Base-by-base conservation (phyloP, 2,113 vertebrate genomes). In the Psilopsiagon aymara region DNA sequence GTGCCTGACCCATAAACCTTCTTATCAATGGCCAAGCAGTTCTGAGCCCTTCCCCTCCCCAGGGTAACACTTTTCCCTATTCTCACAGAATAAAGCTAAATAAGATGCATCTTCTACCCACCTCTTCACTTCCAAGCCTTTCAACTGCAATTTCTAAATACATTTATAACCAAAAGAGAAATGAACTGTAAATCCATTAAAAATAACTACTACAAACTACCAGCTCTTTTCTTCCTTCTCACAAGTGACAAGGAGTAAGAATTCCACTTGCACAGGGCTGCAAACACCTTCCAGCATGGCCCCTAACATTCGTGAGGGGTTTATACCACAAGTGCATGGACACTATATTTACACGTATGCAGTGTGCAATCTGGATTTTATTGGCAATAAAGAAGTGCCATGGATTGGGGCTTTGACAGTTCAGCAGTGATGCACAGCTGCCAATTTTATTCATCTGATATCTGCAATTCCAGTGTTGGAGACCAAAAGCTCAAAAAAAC, bases 331-430 rank as follows among this genome's bases (percentile, higher is more conserved):
- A 37, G 18, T 7, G 79, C 79, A 35, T 71, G 74, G 79, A 81
- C 28, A n/a, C 75, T 41, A 8, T 49, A 82, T 78, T 96, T 69
- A 84, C 12, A 9, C n/a, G n/a, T 44, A 84, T 41, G 11, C 78
- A 77, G 78, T 18, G 75, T 33, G 76, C 75, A 92, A 90, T 81
- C 80, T 95, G 90, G 6, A 79, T 82, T 94, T 96, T 94, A 95
- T 9, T 87, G 64, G 82, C 87, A 93, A 74, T 92, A 96, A 82
- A 83, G 39, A 90, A 94, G 59, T 46, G 43, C n/a, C 81, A 33
- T 19, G 69, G 75, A 67, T 5, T 47, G 78, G 46, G 77, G 82
- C 37, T 86, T 29, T 84, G 88, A 90, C 41, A 88, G 52, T 6
- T 51, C 27, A n/a, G 37, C 33, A 67, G 46, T 21, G 52, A 92